Percentiles rank a stretch among this genome's conserved stretches.
Evolutionary conservation across 2,113 vertebrate genomes (phyloP).

Genomic region (Lamprologus lemairii): DNA sequence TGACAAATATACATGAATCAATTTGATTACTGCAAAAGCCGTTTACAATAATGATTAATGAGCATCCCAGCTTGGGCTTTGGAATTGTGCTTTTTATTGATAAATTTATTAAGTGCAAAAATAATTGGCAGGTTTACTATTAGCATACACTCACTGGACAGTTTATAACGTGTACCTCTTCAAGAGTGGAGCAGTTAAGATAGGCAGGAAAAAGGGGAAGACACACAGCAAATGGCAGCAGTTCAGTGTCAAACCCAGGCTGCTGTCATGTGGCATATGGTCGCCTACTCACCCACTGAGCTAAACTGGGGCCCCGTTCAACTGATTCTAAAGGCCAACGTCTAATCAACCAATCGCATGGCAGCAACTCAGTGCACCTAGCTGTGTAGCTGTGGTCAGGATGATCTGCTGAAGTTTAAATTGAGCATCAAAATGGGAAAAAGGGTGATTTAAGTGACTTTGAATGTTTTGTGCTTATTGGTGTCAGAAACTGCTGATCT

Average conservation of each 20-base stretch:
- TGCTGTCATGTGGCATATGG: background rate
- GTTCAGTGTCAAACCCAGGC: background rate
- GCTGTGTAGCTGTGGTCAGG: background rate
- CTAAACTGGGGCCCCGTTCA: background rate
- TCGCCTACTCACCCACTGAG: background rate
- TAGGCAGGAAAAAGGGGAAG: background rate
- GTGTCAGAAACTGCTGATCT: background rate
- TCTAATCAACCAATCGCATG: background rate
- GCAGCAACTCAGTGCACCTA: background rate
- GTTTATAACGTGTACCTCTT: background rate
- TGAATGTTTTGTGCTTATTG: background rate
- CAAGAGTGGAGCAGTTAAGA: background rate
- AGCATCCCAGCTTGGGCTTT: background rate
- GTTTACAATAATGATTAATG: background rate
- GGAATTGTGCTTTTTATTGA: background rate
- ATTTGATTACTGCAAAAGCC: background rate
- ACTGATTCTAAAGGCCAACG: background rate
- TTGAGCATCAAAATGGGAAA: background rate
- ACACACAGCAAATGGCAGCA: background rate
- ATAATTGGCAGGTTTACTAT: background rate
- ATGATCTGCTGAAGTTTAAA: background rate
- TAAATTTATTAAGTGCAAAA: background rate
- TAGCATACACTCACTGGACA: background rate
- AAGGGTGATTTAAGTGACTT: background rate
- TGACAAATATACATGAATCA: background rate